Conservation (phyloP, 2,797 vertebrate genomes). For the Morus bassanus region DNA sequence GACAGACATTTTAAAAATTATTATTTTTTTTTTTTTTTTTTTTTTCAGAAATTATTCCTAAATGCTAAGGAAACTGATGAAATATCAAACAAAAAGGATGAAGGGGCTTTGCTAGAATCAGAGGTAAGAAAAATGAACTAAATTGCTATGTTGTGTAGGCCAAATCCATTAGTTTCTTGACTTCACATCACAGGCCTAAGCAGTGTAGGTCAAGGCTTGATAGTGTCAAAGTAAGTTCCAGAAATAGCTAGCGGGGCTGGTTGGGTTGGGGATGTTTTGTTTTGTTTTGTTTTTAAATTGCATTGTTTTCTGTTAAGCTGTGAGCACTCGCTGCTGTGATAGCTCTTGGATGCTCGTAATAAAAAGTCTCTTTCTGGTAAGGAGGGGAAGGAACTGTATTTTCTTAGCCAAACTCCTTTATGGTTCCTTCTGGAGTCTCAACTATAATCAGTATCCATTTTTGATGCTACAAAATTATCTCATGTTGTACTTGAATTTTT, state of each 20-base stretch:
- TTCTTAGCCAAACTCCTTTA: not conserved
- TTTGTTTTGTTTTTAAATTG: not conserved
- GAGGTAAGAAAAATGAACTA: constrained; percentile 73
- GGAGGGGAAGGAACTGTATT: not conserved
- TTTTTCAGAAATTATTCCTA: constrained; percentile 55
- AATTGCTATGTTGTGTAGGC: rapidly evolving
- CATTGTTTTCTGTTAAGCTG: not conserved
- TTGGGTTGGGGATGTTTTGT: not conserved
- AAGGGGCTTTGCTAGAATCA: constrained; percentile 73
- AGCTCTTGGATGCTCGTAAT: not conserved
- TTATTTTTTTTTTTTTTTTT: too few species aligned
- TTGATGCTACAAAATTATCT: not conserved
- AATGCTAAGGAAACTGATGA: constrained; percentile 53
- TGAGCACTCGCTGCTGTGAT: not conserved
- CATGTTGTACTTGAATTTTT: not conserved
- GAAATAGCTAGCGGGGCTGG: not conserved
- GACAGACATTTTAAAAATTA: not conserved
- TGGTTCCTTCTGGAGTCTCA: not conserved
- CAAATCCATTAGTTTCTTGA: not conserved
- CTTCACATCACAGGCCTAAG: not conserved
- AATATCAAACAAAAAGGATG: constrained; percentile 60
- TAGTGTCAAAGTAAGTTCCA: not conserved
- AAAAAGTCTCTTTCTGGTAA: not conserved
- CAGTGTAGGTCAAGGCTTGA: not conserved
- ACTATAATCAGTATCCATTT: not conserved